Conservation (phyloP, 2,888 invertebrate species). For the Leucophora obtusa region DNA sequence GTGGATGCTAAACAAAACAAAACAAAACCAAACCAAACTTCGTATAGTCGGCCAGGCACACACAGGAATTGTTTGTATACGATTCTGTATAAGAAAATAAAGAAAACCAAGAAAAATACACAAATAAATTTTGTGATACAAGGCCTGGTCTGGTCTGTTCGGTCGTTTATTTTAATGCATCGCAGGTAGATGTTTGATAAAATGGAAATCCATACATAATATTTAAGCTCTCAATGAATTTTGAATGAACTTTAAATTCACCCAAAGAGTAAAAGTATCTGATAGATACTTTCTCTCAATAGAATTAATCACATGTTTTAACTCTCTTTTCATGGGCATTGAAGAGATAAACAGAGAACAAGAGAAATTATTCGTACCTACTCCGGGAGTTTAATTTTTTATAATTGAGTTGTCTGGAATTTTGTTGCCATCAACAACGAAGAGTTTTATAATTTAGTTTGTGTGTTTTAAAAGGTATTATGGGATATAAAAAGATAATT, state of each 20-base stretch:
- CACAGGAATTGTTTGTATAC: slow-evolving; percentile 18
- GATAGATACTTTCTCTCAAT: not conserved
- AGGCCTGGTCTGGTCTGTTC: slow-evolving; percentile 4
- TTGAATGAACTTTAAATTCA: slow-evolving; percentile 6
- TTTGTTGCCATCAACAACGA: slow-evolving; percentile 13
- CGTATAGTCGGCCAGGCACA: slow-evolving; percentile 50
- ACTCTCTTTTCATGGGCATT: too few species aligned
- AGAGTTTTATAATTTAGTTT: slow-evolving; percentile 11
- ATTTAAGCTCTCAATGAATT: slow-evolving; percentile 7
- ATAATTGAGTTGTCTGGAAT: slow-evolving; percentile 29
- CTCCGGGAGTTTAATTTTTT: slow-evolving; percentile 11
- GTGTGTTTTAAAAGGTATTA: slow-evolving; percentile 19
- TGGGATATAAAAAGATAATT: slow-evolving; percentile 40
- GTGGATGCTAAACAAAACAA: slow-evolving; percentile 37
- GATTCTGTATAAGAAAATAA: not conserved
- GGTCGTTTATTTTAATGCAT: slow-evolving; percentile 11
- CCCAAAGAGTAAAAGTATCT: not conserved
- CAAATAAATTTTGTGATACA: not conserved
- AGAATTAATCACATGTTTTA: not conserved
- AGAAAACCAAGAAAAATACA: not conserved
- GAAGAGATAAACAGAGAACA: not conserved
- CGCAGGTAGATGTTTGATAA: slow-evolving; percentile 32
- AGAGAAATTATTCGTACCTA: not conserved
- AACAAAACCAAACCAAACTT: slow-evolving; percentile 10
- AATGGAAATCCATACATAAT: slow-evolving; percentile 12